Base-by-base conservation (phyloP, 2,797 vertebrate genomes). In the Buphagus erythrorhynchus region DNA sequence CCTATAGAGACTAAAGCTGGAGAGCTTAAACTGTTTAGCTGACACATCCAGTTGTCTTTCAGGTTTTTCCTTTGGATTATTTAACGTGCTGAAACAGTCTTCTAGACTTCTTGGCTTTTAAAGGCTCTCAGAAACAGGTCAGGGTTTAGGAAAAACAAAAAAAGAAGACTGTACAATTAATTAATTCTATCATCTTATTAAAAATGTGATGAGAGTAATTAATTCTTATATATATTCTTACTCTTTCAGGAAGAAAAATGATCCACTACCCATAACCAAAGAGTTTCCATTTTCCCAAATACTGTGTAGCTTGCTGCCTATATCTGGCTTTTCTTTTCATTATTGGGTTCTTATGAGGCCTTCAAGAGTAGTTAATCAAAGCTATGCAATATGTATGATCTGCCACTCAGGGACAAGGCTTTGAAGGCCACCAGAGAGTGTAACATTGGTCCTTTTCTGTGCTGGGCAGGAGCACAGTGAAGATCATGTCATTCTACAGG, bases 1-100 rank as follows among this genome's bases (percentile, higher is more conserved):
- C 97, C 97, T 97, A 95, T 97, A 97, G 98, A 98, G 97, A 97
- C 95, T 95, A 89, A 94, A 97, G 94, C 94, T 62, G 86, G 80
- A 79, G 86, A 97, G 93, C 62, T 95, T 96, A 93, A 97, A 97
- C 96, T 95, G 81, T 97, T 98, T 97, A 96, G 96, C 89, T 95
- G 96, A 97, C 96, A 97, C 43, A 59, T 93, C 96, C 80, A 92
- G 91, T 93, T 95, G 95, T 94, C 95, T 97, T 97, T 97, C 81
- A 87, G 85, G 71, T 91, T 97, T 93, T 97, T 97, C 77, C 81
- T 96, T 90, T 87, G 65, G 86, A 93, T 80, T 93, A 97, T 97
- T 98, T 97, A 94, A 94, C 61, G 29, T 83, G 28, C 14, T 88
- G 81, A 91, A 93, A 88, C 46, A 91, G 45, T 75, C 71, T 95